Evolutionary conservation across 1,140 invertebrate species (phyloP).

Genomic region (Helicoverpa armigera): DNA sequence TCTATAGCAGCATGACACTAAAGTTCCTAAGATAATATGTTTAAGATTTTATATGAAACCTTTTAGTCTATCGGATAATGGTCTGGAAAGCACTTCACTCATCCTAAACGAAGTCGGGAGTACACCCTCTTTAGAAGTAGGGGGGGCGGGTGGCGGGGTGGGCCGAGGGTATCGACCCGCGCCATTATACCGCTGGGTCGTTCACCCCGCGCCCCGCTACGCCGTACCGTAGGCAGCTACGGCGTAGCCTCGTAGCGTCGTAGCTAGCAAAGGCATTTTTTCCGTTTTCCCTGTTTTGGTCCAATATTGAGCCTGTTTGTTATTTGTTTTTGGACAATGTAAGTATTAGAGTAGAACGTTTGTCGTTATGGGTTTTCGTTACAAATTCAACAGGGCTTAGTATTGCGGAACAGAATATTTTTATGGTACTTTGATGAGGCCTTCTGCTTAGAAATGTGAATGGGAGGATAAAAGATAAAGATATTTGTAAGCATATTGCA

Average conservation of each 20-base stretch:
- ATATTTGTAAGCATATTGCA: neutral
- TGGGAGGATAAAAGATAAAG: constrained; percentile 5
- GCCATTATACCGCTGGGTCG: constrained; percentile 69
- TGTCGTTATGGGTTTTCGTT: constrained; percentile 44
- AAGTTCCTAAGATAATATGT: constrained; percentile 42
- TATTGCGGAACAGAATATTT: constrained; percentile 31
- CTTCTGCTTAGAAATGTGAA: constrained; percentile 17
- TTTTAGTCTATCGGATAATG: constrained; percentile 51
- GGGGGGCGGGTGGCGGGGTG: constrained; percentile 48
- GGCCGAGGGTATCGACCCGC: constrained; percentile 75
- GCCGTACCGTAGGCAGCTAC: constrained; percentile 57
- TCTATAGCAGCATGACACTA: neutral
- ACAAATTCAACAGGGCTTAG: constrained; percentile 46
- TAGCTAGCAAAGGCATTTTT: constrained; percentile 54
- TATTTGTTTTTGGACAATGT: constrained; percentile 51
- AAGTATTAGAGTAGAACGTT: constrained; percentile 47
- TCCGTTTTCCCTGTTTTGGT: constrained; percentile 36
- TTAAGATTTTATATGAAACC: constrained; percentile 50
- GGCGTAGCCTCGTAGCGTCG: constrained; percentile 70
- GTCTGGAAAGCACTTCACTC: constrained; percentile 48
- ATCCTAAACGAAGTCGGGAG: constrained; percentile 54
- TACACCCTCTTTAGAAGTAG: constrained; percentile 47
- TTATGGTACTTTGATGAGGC: constrained; percentile 28
- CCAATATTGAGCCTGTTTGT: constrained; percentile 46
- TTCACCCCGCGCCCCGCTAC: constrained; percentile 73